Percentiles rank a stretch among this genome's conserved stretches.
phyloP scores from a whole-genome alignment of 2,113 vertebrate genomes.

The Epinephelus cyanopodus region DNA sequence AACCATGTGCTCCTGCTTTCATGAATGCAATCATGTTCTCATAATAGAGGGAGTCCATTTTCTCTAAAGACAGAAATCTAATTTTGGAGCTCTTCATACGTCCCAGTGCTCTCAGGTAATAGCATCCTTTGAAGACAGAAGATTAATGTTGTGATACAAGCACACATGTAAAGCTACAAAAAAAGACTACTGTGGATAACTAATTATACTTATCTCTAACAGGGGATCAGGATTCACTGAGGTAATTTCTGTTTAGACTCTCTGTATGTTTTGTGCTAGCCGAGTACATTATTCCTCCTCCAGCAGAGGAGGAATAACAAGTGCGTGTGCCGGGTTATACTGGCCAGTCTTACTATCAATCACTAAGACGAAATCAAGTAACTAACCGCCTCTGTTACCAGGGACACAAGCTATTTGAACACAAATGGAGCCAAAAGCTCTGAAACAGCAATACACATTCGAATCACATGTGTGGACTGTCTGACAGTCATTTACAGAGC shows the following conservation, averaged over 20 bases:
- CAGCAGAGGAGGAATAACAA: slow-evolving; percentile 18
- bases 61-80: slow-evolving; percentile 20
- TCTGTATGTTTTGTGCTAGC: slow-evolving; percentile 44
- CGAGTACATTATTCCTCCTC: slow-evolving; percentile 42
- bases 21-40: slow-evolving; percentile 26
- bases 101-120: slow-evolving; percentile 60
- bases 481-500: background rate
- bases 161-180: slow-evolving; percentile 38
- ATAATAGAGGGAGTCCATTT: slow-evolving; percentile 7
- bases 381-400: slow-evolving; percentile 27
- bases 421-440: slow-evolving; percentile 24
- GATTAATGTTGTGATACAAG: slow-evolving; percentile 47
- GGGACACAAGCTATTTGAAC: slow-evolving; percentile 18
- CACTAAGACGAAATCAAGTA: slow-evolving; percentile 43
- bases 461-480: background rate
- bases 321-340: background rate
- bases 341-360: slow-evolving; percentile 12
- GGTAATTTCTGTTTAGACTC: slow-evolving; percentile 51
- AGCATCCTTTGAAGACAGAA: slow-evolving; percentile 41
- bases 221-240: slow-evolving; percentile 46
- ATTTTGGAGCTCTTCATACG: slow-evolving; percentile 51
- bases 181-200: slow-evolving; percentile 41
- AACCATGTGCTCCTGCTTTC: slow-evolving; percentile 12
- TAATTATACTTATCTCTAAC: slow-evolving; percentile 65
- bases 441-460: background rate